Base-by-base conservation (phyloP, 2,797 vertebrate species). In the Anisognathus igniventris region DNA sequence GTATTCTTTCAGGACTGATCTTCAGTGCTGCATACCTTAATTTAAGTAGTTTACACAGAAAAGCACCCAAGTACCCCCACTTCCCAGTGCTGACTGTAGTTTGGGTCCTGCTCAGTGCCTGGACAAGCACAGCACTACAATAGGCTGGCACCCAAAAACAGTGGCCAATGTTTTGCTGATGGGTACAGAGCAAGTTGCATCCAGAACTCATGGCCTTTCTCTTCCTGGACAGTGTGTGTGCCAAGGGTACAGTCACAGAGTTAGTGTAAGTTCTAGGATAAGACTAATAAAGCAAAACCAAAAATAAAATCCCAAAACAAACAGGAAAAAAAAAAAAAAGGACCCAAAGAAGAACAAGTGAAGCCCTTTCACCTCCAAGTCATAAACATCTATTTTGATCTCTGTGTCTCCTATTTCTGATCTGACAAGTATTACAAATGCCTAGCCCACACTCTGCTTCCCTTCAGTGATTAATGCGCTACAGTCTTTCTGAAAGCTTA, bases 351-450 rank as follows among this genome's bases (percentile, higher is more conserved):
- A 45, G n/a, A 82, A 33, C 20, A 53, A 81, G 78, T 44, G 23
- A 94, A 88, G 51, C 39, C 45, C 75, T 94, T 90, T 84, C 16
- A 39, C 88, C 80, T 92, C 62, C 47, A 51, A 61, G 73, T 70
- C 88, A 56, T 88, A 92, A 96, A 90, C 66, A 88, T 60, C 89
- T 91, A 75, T 85, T 92, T 92, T 95, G 84, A 96, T 96, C 90
- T 87, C 60, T 75, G 79, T 58, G 64, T 95, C 83, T 92, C 50
- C 84, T 88, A n/a, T 80, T 95, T 75, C 96, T 96, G 90, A 92
- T 95, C 86, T 96, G 96, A 96, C 86, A 95, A 95, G 71, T 93
- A 93, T 93, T 97, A 96, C 94, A 97, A 97, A 97, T 94, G 76
- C 93, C 67, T 86, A 94, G 64, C 89, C 89, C 73, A 77, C 76